Conservation (phyloP, 2,113 vertebrate species). For the Heterocephalus glaber region DNA sequence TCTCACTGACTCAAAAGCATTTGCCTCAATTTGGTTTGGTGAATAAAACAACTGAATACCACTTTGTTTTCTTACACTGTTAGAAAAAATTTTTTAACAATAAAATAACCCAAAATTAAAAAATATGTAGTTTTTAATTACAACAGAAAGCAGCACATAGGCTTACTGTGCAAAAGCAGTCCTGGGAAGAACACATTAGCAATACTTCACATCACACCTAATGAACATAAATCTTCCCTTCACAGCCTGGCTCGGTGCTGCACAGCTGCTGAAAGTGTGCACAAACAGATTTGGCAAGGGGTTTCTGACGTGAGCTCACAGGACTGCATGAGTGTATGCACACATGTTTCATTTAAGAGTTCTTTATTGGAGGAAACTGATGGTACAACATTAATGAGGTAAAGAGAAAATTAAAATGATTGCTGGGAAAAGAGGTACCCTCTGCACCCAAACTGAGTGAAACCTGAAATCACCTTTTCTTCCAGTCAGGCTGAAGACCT, state of each 20-base stretch:
- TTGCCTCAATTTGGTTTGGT: background rate
- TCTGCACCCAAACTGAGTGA: background rate
- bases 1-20: background rate
- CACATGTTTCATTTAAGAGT: background rate
- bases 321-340: no score
- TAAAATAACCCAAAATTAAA: slow-evolving; percentile 30
- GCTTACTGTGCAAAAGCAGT: slow-evolving; percentile 1
- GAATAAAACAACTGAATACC: slow-evolving; percentile 15
- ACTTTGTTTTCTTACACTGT: slow-evolving; percentile 20
- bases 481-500: background rate
- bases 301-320: background rate
- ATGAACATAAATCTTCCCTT: background rate
- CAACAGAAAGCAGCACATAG: slow-evolving; percentile 19
- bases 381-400: background rate
- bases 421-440: background rate
- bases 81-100: background rate
- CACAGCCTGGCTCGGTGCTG: background rate
- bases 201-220: slow-evolving; percentile 14
- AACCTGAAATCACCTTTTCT: slow-evolving; percentile 19
- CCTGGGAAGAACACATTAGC: background rate
- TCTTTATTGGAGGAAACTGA: background rate
- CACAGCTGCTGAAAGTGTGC: background rate
- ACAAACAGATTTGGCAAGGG: background rate
- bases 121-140: slow-evolving; percentile 39
- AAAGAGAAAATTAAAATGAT: background rate